Conservation (phyloP, 2,113 vertebrate genomes). For the Pelodiscus sinensis region DNA sequence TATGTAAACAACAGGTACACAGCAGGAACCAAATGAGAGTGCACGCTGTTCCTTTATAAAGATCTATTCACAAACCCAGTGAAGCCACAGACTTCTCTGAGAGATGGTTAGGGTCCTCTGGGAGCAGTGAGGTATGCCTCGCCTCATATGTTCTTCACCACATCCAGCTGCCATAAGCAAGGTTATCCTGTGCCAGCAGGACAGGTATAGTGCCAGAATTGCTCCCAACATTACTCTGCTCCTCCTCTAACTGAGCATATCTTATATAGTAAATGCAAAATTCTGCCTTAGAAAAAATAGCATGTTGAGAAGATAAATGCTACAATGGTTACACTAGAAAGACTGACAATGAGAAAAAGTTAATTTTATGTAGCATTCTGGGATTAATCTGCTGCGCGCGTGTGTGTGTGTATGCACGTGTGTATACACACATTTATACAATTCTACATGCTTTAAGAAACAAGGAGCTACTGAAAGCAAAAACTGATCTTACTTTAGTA, state of each 20-base stretch:
- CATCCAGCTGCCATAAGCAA: rapidly evolving
- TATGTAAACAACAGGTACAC: neutral
- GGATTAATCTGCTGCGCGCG: neutral
- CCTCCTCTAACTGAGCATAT: rapidly evolving
- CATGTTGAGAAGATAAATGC: neutral
- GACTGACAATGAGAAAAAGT: rapidly evolving
- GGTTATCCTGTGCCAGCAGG: neutral
- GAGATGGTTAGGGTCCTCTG: neutral
- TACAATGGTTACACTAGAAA: rapidly evolving
- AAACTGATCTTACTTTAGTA: neutral
- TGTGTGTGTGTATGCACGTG: rapidly evolving
- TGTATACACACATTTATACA: rapidly evolving
- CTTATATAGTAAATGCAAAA: rapidly evolving
- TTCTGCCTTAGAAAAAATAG: neutral
- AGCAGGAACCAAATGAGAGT: neutral
- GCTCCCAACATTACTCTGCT: neutral
- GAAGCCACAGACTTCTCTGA: neutral
- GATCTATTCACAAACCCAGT: rapidly evolving
- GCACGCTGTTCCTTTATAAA: neutral
- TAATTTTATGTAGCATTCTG: neutral
- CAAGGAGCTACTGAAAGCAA: neutral
- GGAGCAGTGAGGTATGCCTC: neutral
- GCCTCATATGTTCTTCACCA: neutral
- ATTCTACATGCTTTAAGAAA: neutral
- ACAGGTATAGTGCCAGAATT: neutral